phyloP scores from a whole-genome alignment of 2,888 invertebrate species.

The Macrophya alboannulata region DNA sequence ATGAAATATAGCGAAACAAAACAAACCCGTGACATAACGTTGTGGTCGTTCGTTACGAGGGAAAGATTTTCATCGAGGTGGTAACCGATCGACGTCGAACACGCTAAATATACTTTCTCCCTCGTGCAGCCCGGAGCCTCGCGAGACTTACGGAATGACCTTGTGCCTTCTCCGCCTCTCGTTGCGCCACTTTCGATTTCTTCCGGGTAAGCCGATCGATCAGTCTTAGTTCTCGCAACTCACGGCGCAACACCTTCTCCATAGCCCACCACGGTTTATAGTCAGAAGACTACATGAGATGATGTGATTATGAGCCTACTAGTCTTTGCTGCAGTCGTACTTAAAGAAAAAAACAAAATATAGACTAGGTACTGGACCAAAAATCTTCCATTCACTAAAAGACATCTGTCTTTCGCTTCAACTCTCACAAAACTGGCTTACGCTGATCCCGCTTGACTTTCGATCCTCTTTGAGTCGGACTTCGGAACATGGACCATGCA shows the following conservation, averaged over 20 bases:
- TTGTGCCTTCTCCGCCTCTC: constrained; percentile 69
- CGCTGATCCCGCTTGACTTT: neutral
- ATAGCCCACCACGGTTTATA: neutral
- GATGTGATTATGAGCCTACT: neutral
- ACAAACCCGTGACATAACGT: constrained; percentile 54
- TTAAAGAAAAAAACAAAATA: neutral
- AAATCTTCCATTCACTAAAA: constrained; percentile 7
- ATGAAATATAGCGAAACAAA: constrained; percentile 32
- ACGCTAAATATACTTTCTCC: constrained; percentile 73
- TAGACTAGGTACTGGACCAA: neutral
- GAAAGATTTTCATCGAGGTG: constrained; percentile 56
- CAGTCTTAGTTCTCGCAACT: constrained; percentile 49
- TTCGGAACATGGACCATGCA: constrained; percentile 7
- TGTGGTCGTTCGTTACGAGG: constrained; percentile 47
- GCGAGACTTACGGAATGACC: constrained; percentile 65
- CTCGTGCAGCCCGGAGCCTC: constrained; percentile 53
- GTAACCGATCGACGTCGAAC: constrained; percentile 62
- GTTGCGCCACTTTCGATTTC: constrained; percentile 74
- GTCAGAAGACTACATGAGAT: neutral
- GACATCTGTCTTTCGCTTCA: neutral
- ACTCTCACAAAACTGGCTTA: neutral
- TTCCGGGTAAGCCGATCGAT: constrained; percentile 65
- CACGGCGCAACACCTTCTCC: constrained; percentile 44
- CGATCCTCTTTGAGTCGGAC: neutral
- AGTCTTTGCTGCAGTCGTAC: neutral